A percentile compares a stretch with the other conserved stretches of the same genome.
phyloP scores from a whole-genome alignment of 2,888 invertebrate genomes.

The Macrophya annulata region DNA sequence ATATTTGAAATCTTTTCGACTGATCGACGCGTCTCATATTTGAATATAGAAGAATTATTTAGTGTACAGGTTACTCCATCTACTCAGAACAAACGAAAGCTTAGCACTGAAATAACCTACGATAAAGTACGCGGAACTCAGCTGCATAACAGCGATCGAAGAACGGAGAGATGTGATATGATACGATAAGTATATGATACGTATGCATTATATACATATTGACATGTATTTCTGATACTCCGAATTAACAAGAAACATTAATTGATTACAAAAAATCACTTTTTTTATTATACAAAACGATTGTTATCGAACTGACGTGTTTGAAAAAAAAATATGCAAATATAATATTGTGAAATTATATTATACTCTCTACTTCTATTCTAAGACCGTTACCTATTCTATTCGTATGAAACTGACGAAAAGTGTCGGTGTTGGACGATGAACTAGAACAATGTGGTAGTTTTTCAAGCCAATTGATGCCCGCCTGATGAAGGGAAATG shows the following conservation, averaged over 20 bases:
- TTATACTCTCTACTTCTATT: too few relatives aligned
- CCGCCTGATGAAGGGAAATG: not conserved
- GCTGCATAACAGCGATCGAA: not conserved
- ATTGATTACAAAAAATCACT: too few relatives aligned
- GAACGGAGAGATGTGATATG: not conserved
- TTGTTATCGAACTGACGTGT: too few relatives aligned
- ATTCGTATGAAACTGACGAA: too few relatives aligned
- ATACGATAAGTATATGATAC: not conserved
- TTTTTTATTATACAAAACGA: too few relatives aligned
- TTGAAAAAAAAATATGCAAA: too few relatives aligned
- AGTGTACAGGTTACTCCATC: conserved; percentile 29
- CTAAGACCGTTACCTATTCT: too few relatives aligned
- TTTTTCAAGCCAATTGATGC: not conserved
- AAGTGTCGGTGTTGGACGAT: too few relatives aligned
- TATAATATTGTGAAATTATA: too few relatives aligned
- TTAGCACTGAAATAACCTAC: not conserved
- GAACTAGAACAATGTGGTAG: too few relatives aligned
- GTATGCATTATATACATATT: not conserved
- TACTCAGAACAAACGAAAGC: not conserved
- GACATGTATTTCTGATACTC: too few relatives aligned
- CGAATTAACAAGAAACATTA: too few relatives aligned
- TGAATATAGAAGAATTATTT: conserved; percentile 1
- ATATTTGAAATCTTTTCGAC: not conserved
- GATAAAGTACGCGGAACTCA: not conserved
- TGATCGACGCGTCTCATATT: not conserved